Base-by-base conservation (phyloP, 53 echinoderm and acorn worm genomes). In the Glandiceps talaboti region DNA sequence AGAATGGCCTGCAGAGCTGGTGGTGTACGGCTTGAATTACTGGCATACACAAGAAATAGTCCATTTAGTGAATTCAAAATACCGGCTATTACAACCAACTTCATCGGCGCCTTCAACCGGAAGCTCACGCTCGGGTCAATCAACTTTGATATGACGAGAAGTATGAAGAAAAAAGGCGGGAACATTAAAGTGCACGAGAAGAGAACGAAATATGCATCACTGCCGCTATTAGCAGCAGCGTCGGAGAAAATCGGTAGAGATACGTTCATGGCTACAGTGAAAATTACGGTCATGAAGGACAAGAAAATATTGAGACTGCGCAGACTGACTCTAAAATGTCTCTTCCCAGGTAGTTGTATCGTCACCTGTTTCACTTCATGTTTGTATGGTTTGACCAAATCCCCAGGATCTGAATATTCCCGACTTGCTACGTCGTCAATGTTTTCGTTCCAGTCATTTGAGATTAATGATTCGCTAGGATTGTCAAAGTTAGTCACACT, bases 41-140 rank as follows among this genome's bases (percentile, higher is more conserved):
- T 92, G 26, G 92, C 92, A 31, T 92, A 95, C 32, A 95, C 96
- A 14, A 95, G 88, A 74, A 95, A 80, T 6, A 95, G 72, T 27
- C 96, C 92, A 75, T 95, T 95, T 27, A 88, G 25, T 1, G 90
- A 74, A 78, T 95, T 92, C 74, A 95, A 83, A 20, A 83, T 74
- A 1, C 96, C 96, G 0, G 90, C 76, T 12, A 92, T 30, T 20
- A 45, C 64, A 6, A 45, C 6, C 6, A 45, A 45, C 64, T 45
- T 45, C 64, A 45, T 45, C 64, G 64, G 20, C 1, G 82, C 81
- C 90, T 90, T 86, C 30, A 85, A 14, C 20, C 79, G 81, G 29
- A 86, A 88, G 45, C 82, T 87, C 78, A 89, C 81, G 14, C 74
- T 45, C 0, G 88, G 86, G 27, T 85, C 84, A 25, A 83, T 25